Percentiles rank a stretch among this genome's conserved stretches.
Conservation (phyloP, 2,888 invertebrate genomes). For the Pyrrhosoma nymphula region DNA sequence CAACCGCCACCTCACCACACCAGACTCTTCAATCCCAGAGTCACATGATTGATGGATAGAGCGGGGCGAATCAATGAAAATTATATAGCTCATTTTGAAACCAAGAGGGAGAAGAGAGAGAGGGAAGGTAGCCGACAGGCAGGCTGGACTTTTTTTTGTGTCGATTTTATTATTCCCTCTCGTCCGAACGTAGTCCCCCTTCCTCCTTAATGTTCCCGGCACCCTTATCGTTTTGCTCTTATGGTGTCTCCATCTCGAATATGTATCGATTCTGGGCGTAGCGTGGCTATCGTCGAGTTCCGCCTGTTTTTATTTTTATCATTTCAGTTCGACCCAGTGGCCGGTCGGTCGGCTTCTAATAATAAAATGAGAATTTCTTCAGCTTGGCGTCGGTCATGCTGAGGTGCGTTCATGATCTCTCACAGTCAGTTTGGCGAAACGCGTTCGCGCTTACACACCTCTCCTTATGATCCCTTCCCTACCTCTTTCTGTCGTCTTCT, state of each 20-base stretch:
- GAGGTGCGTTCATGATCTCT: neutral
- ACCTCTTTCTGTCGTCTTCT: neutral
- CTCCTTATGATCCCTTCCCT: neutral
- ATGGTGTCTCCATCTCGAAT: neutral
- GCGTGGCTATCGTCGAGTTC: neutral
- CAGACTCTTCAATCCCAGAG: neutral
- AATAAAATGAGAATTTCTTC: neutral
- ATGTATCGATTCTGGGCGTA: neutral
- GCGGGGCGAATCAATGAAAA: slow-evolving; percentile 20
- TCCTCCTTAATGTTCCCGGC: neutral
- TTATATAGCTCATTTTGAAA: slow-evolving; percentile 17
- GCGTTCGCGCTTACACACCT: neutral
- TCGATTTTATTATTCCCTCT: neutral
- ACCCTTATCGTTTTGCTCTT: neutral
- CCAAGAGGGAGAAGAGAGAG: too few species aligned
- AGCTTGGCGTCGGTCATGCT: neutral
- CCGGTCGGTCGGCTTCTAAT: neutral
- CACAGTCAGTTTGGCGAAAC: neutral
- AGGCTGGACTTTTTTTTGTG: neutral
- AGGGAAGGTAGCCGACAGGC: neutral
- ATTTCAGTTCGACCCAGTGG: neutral
- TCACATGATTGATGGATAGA: neutral
- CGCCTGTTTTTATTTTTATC: neutral
- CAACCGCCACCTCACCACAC: neutral
- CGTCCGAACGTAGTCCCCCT: neutral